Base-by-base conservation (phyloP, 2,113 vertebrate genomes). In the Carettochelys insculpta region DNA sequence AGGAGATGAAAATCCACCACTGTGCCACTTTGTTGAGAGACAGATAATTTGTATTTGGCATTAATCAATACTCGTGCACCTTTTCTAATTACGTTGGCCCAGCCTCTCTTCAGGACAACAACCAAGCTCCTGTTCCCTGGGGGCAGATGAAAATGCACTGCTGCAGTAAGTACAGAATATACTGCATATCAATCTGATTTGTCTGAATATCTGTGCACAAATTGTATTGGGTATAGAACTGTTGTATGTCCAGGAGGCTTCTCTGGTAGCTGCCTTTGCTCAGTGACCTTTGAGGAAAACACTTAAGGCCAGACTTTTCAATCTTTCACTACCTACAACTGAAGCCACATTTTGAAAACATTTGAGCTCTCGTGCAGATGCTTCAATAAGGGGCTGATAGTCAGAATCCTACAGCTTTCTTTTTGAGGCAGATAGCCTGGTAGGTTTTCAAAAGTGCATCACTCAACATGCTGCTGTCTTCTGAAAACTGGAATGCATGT, bases 61-160 rank as follows among this genome's bases (percentile, higher is more conserved):
- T 90, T 96, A 95, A 96, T 97, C 94, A 89, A 94, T 97, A 96
- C 83, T 86, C 1, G 0, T 93, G 83, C 87, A 50, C 1, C 45
- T 95, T 94, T 94, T 79, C 90, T 95, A 96, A 95, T 94, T 94
- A 92, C 95, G 87, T 96, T 71, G 89, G 71, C 41, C 45, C 52
- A 76, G 88, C 83, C 77, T 94, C 95, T 87, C 87, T 94, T n/a
- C 0, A 0, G 92, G 90, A 95, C 89, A 91, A 94, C 94, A 92
- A 86, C 92, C 90, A 87, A 86, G 90, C 85, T 94, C 85, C n/a
- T 93, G 88, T 94, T 93, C 80, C 61, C 0, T 0, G 43, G 47
- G 94, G 94, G 94, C 89, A 87, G 93, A 94, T 93, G 90, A 88
- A 71, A 54, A 92, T 93, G 85, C 89, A 80, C 92, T 90, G 73